Conservation (phyloP, 2,888 invertebrate species). For the Cotesia congregata region DNA sequence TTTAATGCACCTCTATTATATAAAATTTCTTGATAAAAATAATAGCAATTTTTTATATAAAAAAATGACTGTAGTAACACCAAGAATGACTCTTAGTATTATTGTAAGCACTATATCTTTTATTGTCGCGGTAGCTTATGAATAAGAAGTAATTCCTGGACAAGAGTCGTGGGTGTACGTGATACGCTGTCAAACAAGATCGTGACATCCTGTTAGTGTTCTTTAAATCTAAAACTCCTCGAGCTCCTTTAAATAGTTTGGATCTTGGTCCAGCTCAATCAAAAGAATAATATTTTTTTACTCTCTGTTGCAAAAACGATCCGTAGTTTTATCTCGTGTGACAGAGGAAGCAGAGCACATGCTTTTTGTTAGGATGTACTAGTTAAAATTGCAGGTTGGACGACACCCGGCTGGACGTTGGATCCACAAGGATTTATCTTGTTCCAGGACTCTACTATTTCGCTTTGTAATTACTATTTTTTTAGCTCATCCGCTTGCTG, state of each 20-base stretch:
- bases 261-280: neutral
- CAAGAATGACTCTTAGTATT: no score
- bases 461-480: constrained; percentile 49
- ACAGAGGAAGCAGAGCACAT: constrained; percentile 38
- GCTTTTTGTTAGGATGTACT: constrained; percentile 49
- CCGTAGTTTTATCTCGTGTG: constrained; percentile 47
- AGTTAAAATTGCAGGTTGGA: constrained; percentile 57
- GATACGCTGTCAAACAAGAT: constrained; percentile 54
- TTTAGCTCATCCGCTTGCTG: constrained; percentile 27
- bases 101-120: no score
- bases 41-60: no score
- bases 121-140: no score
- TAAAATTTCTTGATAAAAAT: no score
- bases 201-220: constrained; percentile 59
- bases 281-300: neutral
- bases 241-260: no score
- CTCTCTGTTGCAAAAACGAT: neutral
- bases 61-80: no score
- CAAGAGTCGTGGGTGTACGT: constrained; percentile 48
- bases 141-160: neutral
- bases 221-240: neutral
- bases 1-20: no score
- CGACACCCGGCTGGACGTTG: constrained; percentile 44
- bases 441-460: constrained; percentile 36
- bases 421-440: constrained; percentile 59